Conservation (phyloP, 2,113 vertebrate species). For the Choloepus hoffmanni region DNA sequence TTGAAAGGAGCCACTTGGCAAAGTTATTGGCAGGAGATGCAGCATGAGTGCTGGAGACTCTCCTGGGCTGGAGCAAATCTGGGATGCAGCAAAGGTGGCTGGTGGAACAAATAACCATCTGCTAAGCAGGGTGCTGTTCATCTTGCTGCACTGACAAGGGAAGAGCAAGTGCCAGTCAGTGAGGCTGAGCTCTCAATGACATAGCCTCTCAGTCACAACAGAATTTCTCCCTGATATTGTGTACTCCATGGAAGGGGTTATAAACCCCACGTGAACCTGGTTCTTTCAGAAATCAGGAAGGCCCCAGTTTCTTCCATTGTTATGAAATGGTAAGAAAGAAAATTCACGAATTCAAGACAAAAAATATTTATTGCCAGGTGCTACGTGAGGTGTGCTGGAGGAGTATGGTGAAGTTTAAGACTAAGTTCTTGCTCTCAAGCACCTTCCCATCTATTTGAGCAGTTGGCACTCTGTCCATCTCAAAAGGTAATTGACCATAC, state of each 20-base stretch:
- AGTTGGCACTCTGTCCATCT: not conserved
- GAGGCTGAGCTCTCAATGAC: constrained; percentile 10
- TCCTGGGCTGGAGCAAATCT: constrained; percentile 65
- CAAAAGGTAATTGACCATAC: not conserved
- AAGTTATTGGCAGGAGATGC: constrained; percentile 77
- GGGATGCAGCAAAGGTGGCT: constrained; percentile 76
- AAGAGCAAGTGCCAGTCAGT: constrained; percentile 50
- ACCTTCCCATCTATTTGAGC: not conserved
- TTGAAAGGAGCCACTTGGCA: constrained; percentile 82
- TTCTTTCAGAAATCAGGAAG: constrained; percentile 1
- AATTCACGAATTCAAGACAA: not conserved
- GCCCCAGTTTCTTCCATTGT: not conserved
- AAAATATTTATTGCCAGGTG: not conserved
- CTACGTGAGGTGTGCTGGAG: not conserved
- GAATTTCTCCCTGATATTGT: not conserved
- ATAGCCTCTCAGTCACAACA: constrained; percentile 60
- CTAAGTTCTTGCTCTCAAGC: constrained; percentile 1
- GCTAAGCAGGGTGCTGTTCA: constrained; percentile 75
- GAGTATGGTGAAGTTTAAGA: not conserved
- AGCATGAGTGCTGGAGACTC: constrained; percentile 69
- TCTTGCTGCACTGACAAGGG: constrained; percentile 44
- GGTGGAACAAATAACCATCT: constrained; percentile 81
- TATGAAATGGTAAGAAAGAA: not conserved
- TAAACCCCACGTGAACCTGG: not conserved
- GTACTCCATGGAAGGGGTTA: not conserved